These are phyloP conservation scores for Diplodus puntazzo DNA, from an alignment of 2,797 vertebrate genomes.

Conservation along the genomic window DNA sequence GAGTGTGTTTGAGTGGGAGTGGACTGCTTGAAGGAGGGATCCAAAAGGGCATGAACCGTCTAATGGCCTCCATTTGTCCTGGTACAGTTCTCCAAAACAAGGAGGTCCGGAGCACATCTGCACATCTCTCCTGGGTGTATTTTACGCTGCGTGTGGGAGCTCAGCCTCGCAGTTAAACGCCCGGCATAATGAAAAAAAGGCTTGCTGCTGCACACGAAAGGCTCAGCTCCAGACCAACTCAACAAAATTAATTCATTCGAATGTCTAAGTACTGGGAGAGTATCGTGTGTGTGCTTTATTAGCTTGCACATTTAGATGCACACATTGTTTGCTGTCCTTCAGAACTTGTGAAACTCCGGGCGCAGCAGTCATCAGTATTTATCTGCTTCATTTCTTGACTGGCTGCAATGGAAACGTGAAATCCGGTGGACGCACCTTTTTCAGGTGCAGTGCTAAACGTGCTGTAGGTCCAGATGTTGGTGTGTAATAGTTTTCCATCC, in stretches of 20 bases:
- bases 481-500: too few species aligned
- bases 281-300: not conserved
- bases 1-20: constrained; percentile 27
- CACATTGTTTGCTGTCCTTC: not conserved
- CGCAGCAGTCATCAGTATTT: too few species aligned
- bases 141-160: constrained; percentile 33
- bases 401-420: too few species aligned
- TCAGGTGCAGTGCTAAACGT: too few species aligned
- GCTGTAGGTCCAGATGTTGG: too few species aligned
- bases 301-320: not conserved
- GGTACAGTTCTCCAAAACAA: constrained; percentile 23
- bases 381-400: too few species aligned
- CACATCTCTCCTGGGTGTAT: constrained; percentile 34
- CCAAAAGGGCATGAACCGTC: constrained; percentile 32
- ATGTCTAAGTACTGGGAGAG: constrained; percentile 1
- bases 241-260: not conserved
- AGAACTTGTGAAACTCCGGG: constrained; percentile 26
- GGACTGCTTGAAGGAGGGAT: constrained; percentile 34
- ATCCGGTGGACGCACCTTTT: too few species aligned
- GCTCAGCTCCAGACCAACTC: constrained; percentile 6
- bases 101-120: constrained; percentile 10
- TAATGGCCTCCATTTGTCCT: constrained; percentile 37
- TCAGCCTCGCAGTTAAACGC: not conserved
- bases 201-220: not conserved
- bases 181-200: not conserved